A percentile compares a stretch with the other conserved stretches of the same genome.
These are phyloP conservation scores for Syngnathus acus DNA, from an alignment of 2,797 vertebrate species.

Conservation along the genomic window DNA sequence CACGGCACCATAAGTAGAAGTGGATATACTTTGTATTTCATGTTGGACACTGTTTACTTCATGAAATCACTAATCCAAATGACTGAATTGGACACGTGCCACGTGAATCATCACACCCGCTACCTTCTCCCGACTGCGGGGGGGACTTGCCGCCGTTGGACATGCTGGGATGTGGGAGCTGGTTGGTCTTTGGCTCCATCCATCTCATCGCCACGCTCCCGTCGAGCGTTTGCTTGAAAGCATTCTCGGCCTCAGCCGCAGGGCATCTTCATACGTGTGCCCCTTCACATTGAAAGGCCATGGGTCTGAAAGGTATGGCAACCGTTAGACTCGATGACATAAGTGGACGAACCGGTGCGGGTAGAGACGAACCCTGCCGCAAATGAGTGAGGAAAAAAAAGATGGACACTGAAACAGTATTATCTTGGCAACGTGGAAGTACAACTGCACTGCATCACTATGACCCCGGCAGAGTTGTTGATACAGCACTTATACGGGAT, in stretches of 20 bases:
- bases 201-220: slow-evolving; percentile 59
- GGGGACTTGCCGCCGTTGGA: slow-evolving; percentile 63
- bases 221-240: slow-evolving; percentile 47
- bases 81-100: slow-evolving; percentile 22
- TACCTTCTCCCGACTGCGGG: slow-evolving; percentile 64
- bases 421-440: neutral
- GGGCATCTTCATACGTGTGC: slow-evolving; percentile 42
- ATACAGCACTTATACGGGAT: neutral
- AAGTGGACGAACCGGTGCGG: neutral
- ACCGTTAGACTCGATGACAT: neutral
- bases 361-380: too few relatives aligned
- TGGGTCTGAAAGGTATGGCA: slow-evolving; percentile 2
- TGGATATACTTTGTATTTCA: slow-evolving; percentile 11
- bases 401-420: too few relatives aligned
- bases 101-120: slow-evolving; percentile 25
- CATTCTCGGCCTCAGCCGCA: slow-evolving; percentile 56
- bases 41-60: slow-evolving; percentile 25
- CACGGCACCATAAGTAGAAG: slow-evolving; percentile 8
- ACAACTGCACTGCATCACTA: neutral
- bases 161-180: slow-evolving; percentile 54
- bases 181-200: slow-evolving; percentile 54
- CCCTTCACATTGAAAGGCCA: slow-evolving; percentile 46
- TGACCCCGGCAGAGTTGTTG: neutral
- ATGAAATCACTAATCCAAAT: slow-evolving; percentile 44
- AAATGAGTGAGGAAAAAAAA: too few relatives aligned